Evolutionary conservation across 2,888 invertebrate genomes (phyloP).

Genomic region (Luperina testacea): DNA sequence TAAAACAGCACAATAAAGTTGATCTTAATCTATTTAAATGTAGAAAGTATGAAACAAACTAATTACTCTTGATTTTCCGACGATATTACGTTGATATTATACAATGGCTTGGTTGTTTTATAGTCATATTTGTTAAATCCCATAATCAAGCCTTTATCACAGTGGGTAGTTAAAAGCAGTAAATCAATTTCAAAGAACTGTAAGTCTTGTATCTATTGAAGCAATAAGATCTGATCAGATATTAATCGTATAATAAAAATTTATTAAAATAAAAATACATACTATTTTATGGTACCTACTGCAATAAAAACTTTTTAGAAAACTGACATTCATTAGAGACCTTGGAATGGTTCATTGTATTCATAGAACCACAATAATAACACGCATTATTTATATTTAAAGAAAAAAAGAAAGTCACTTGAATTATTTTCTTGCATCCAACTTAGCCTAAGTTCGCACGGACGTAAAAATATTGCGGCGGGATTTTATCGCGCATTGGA

Average conservation of each 20-base stretch:
- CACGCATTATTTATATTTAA: background rate
- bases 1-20: slow-evolving; percentile 46
- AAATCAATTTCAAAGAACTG: background rate
- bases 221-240: background rate
- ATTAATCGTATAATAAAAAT: background rate
- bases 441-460: background rate
- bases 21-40: slow-evolving; percentile 43
- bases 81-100: slow-evolving; percentile 71
- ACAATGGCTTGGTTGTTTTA: slow-evolving; percentile 50
- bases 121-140: slow-evolving; percentile 58
- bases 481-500: background rate
- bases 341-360: background rate
- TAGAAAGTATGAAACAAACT: slow-evolving; percentile 34
- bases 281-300: no score
- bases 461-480: background rate
- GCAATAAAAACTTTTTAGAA: background rate
- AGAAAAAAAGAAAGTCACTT: background rate
- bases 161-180: slow-evolving; percentile 34
- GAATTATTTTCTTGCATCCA: background rate
- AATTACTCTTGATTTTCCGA: slow-evolving; percentile 36
- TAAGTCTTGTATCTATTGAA: background rate
- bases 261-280: background rate
- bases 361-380: background rate
- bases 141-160: slow-evolving; percentile 43
- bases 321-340: background rate